These are phyloP conservation scores for Chaetops frenatus DNA, from an alignment of 2,113 vertebrate genomes.

Conservation along the genomic window DNA sequence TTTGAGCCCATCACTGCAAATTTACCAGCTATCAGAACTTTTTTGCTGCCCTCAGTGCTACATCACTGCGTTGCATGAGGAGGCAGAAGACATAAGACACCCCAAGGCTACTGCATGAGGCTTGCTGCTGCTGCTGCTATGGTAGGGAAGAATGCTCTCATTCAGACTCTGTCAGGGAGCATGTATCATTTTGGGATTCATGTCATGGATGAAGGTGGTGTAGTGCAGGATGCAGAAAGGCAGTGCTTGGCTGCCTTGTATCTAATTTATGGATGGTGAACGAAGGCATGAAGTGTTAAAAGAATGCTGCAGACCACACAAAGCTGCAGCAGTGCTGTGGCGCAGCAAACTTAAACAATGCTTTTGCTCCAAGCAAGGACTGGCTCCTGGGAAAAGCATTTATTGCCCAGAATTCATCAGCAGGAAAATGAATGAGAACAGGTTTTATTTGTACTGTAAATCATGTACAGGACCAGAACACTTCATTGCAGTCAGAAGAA, in stretches of 20 bases:
- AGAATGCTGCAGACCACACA: neutral
- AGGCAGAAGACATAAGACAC: neutral
- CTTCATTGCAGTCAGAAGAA: neutral
- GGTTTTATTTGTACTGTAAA: conserved; percentile 25
- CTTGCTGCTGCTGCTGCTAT: neutral
- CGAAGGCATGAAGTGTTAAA: neutral
- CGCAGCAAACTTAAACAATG: neutral
- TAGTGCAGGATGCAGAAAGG: neutral
- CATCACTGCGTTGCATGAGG: neutral
- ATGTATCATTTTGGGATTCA: neutral
- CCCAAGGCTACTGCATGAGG: neutral
- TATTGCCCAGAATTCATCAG: conserved; percentile 4
- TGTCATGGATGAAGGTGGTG: neutral
- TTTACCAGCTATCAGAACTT: neutral
- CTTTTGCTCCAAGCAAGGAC: neutral
- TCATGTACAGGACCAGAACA: neutral
- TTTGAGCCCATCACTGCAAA: neutral
- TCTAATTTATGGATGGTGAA: neutral
- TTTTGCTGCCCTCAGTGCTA: neutral
- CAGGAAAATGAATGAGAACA: neutral
- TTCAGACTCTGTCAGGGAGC: neutral
- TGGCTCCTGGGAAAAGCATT: neutral
- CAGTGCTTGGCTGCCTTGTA: neutral
- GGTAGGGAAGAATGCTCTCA: neutral
- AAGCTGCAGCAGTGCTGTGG: neutral